phyloP scores from a whole-genome alignment of 1,140 invertebrate species.

The Trachelipus rathkii region DNA sequence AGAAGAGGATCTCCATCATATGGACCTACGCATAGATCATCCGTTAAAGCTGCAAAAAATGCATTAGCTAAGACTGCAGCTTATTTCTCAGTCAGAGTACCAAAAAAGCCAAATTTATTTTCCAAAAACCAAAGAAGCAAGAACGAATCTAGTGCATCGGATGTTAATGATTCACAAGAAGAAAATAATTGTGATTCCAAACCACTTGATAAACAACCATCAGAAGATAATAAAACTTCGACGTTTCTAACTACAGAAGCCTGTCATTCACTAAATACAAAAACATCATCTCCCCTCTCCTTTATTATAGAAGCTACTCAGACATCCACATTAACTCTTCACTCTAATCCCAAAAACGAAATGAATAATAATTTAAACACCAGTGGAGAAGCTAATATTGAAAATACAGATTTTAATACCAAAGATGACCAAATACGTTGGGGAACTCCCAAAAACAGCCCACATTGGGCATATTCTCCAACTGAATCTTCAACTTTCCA shows the following conservation, averaged over 20 bases:
- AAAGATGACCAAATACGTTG: not conserved
- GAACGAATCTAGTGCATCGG: not conserved
- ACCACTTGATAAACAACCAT: not conserved
- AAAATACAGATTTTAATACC: not conserved
- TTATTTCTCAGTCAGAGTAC: slow-evolving; percentile 36
- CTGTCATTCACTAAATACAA: slow-evolving; percentile 12
- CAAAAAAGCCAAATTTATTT: not conserved
- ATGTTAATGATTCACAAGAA: not conserved
- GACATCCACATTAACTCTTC: not conserved
- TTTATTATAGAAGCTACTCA: slow-evolving; percentile 1
- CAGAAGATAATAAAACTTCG: slow-evolving; percentile 5
- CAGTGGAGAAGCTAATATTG: not conserved
- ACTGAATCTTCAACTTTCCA: slow-evolving; percentile 45
- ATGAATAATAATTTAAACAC: slow-evolving; percentile 4
- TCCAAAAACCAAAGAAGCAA: slow-evolving; percentile 25
- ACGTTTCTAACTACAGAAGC: slow-evolving; percentile 26
- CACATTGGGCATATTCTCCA: slow-evolving; percentile 44
- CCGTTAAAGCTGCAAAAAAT: slow-evolving; percentile 28
- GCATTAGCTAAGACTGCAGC: slow-evolving; percentile 36
- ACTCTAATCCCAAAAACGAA: not conserved
- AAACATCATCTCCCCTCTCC: slow-evolving; percentile 4
- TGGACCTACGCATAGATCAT: slow-evolving; percentile 33
- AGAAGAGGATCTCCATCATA: slow-evolving; percentile 38
- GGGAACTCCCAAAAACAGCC: slow-evolving; percentile 13
- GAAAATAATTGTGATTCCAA: not conserved